Conservation (phyloP, 2,113 vertebrate genomes). For the Syngnathus typhle region DNA sequence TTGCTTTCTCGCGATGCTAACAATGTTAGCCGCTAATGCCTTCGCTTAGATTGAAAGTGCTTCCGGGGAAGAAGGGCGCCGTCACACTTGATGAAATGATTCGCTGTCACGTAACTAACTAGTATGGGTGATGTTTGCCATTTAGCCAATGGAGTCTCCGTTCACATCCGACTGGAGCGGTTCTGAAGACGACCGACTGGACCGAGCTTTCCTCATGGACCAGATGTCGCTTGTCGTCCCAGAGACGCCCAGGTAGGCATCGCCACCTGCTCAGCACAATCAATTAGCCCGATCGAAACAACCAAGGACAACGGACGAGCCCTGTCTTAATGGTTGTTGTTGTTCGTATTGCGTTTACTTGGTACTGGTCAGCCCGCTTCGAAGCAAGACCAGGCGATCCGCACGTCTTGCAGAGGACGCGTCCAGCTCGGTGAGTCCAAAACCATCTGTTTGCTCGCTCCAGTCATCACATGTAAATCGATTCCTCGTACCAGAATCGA, state of each 20-base stretch:
- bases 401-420: not conserved
- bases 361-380: conserved; percentile 28
- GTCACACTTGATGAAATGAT: not conserved
- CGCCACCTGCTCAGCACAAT: no score
- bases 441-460: accelerated
- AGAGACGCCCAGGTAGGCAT: conserved; percentile 67
- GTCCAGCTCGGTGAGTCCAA: conserved; percentile 34
- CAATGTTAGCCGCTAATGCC: not conserved
- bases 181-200: conserved; percentile 30
- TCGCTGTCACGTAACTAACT: not conserved
- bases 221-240: conserved; percentile 48
- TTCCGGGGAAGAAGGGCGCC: not conserved
- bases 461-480: no score
- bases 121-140: not conserved
- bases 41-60: not conserved
- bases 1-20: not conserved
- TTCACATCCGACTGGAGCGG: conserved; percentile 44
- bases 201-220: conserved; percentile 52
- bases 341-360: not conserved
- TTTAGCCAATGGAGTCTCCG: conserved; percentile 14
- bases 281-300: no score
- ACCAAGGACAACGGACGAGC: not conserved
- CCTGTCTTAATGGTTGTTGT: not conserved
- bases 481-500: no score
- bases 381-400: conserved; percentile 25